These are phyloP conservation scores for Stenolophus ochropezus DNA, from an alignment of 2,888 invertebrate genomes.

Conservation along the genomic window DNA sequence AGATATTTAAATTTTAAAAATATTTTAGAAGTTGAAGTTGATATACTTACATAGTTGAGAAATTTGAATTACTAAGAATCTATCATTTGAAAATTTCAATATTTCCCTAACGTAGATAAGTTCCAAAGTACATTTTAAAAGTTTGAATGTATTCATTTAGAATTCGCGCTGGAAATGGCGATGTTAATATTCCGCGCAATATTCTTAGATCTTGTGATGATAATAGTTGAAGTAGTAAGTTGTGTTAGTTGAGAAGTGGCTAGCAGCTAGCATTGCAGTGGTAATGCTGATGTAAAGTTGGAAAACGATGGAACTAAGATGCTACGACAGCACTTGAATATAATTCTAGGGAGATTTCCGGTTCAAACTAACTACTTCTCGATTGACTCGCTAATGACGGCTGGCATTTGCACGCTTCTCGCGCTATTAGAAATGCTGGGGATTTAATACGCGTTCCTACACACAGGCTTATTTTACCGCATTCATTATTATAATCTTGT, in stretches of 20 bases:
- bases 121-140: not conserved
- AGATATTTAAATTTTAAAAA: too few relatives aligned
- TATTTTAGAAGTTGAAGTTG: too few relatives aligned
- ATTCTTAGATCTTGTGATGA: not conserved
- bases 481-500: not conserved
- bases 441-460: not conserved
- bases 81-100: too few relatives aligned
- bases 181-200: not conserved
- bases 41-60: too few relatives aligned
- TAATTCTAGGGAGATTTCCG: conserved; percentile 24
- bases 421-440: not conserved
- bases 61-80: too few relatives aligned
- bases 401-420: not conserved
- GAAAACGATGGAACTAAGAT: conserved; percentile 20
- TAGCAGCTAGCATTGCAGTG: not conserved
- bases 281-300: not conserved
- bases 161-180: not conserved
- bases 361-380: conserved; percentile 20
- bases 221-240: not conserved
- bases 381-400: conserved; percentile 25
- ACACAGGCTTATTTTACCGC: not conserved
- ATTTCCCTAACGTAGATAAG: not conserved
- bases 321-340: conserved; percentile 15
- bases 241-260: not conserved
- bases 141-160: not conserved